Evolutionary conservation across 2,888 invertebrate species (phyloP), one percentile per base, ranked within the genome.

Genomic region (Anagyrus pseudococci): DNA sequence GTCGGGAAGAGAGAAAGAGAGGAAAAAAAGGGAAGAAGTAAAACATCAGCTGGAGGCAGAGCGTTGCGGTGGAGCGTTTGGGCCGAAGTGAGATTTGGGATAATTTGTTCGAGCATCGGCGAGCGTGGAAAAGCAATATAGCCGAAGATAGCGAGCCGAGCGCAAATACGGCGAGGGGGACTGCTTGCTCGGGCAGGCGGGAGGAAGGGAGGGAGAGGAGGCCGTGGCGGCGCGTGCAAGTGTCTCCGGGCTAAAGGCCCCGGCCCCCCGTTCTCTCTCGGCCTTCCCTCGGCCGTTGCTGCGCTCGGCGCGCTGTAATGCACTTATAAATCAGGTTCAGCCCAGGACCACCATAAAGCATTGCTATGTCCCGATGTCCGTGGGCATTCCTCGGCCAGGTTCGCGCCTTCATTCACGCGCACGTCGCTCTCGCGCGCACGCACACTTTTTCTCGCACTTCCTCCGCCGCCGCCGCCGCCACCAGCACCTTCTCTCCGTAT

Each of bases 301-400:
- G 29, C 40, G 26, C 26, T 2, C n/a, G 43, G 49, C 63, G 50
- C 60, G 73, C 73, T 72, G 80, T 79, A 80, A 80, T 80, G 80
- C 80, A 80, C 79, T 79, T 79, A 80, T 80, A 80, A 80, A 80
- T 80, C 80, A 80, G 77, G 79, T 80, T 80, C 80, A 80, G 79
- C 75, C 75, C 72, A 69, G 79, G 80, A 80, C 80, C 80, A 80
- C 80, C 80, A 80, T 80, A 80, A 80, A 80, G 80, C 80, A 80
- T 80, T 78, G 79, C 80, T 76, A 80, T 79, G 80, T 80, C 80
- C 78, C 79, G 79, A 80, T 79, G 80, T 79, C 77, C 76, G 77
- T 75, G 75, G 75, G 79, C 79, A 79, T 79, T 79, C 79, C 77
- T 78, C 77, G 77, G 75, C 77, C 76, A 77, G 79, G 73, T 75